Percentiles rank a stretch among this genome's conserved stretches.
Conservation (phyloP, 2,888 invertebrate genomes). For the Exocentrus adspersus region DNA sequence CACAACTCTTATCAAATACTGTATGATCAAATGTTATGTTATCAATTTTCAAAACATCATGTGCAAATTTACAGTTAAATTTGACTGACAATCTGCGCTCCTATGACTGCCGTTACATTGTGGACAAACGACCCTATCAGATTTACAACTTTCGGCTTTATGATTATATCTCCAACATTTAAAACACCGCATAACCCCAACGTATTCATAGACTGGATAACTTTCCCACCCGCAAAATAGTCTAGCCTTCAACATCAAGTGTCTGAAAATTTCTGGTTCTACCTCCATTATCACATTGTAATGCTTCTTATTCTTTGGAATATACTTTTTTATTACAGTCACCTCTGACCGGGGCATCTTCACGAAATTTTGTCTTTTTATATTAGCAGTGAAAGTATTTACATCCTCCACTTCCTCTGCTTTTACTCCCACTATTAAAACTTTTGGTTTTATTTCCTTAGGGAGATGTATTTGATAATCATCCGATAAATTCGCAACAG, state of each 20-base stretch:
- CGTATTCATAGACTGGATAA: constrained; percentile 14
- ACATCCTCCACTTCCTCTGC: constrained; percentile 18
- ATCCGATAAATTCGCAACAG: neutral
- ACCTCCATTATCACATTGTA: constrained; percentile 26
- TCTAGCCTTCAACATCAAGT: neutral
- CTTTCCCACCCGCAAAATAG: constrained; percentile 24
- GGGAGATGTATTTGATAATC: neutral
- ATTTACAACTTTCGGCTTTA: constrained; percentile 10
- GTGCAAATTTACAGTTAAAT: constrained; percentile 10
- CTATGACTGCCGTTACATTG: neutral
- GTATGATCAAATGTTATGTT: constrained; percentile 7
- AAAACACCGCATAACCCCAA: constrained; percentile 26
- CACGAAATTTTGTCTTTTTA: constrained; percentile 18
- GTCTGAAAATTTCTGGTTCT: constrained; percentile 14
- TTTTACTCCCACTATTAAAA: neutral
- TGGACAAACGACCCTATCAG: neutral
- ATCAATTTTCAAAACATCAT: constrained; percentile 18
- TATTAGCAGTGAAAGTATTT: constrained; percentile 17
- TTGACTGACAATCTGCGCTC: neutral
- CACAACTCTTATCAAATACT: constrained; percentile 6
- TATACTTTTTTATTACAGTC: constrained; percentile 20
- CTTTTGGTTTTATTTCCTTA: neutral
- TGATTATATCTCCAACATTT: constrained; percentile 31
- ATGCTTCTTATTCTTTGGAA: constrained; percentile 23
- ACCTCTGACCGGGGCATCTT: neutral